These are phyloP conservation scores for Trissoscelio sp. DNA, from an alignment of 2,888 invertebrate species.

Conservation along the genomic window DNA sequence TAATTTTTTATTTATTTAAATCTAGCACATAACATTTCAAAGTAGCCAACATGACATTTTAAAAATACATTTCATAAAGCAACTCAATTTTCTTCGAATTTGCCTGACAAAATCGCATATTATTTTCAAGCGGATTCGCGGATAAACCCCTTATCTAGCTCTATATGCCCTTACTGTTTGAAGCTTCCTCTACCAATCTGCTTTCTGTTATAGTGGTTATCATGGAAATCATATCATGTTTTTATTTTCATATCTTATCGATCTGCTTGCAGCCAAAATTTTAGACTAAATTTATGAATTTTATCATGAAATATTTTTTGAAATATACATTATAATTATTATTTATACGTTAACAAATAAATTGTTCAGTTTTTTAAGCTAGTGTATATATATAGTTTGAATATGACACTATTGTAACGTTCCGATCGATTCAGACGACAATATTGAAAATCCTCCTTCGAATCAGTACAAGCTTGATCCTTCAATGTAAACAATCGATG, in stretches of 20 bases:
- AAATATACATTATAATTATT: too few relatives aligned
- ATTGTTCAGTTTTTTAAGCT: too few relatives aligned
- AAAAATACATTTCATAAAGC: constrained; percentile 68
- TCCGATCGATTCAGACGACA: constrained; percentile 8
- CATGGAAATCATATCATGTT: constrained; percentile 44
- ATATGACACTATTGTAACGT: not conserved
- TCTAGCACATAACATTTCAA: not conserved
- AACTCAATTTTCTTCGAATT: constrained; percentile 73
- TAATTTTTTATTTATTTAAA: constrained; percentile 18
- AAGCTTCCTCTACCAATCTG: constrained; percentile 33
- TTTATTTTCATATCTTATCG: constrained; percentile 42
- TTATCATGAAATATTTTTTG: not conserved
- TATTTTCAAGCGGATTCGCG: constrained; percentile 71
- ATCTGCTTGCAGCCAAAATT: constrained; percentile 6
- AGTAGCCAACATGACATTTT: constrained; percentile 61
- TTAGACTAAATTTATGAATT: constrained; percentile 1
- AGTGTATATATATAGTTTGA: too few relatives aligned
- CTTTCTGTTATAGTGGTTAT: constrained; percentile 43
- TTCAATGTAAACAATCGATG: constrained; percentile 37
- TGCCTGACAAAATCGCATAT: constrained; percentile 72
- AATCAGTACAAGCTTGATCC: constrained; percentile 25
- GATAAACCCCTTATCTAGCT: constrained; percentile 70
- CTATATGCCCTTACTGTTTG: constrained; percentile 52
- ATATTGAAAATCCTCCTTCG: constrained; percentile 10
- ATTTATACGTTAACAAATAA: too few relatives aligned